Base-by-base conservation (phyloP, 1,140 invertebrate genomes). In the Ladona fulva region DNA sequence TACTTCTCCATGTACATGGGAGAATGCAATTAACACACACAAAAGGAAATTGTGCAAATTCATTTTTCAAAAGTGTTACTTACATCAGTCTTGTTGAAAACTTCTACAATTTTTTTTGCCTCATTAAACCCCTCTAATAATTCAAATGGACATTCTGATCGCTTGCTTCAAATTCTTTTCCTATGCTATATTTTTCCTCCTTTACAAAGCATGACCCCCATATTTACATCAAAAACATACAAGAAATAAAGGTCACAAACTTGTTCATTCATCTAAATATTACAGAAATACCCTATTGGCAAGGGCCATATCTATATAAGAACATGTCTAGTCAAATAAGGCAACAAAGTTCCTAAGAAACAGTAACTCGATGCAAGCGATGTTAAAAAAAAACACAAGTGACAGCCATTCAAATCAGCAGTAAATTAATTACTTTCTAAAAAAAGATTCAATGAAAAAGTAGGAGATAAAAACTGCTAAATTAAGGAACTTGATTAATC, bases 51-150 rank as follows among this genome's bases (percentile, higher is more conserved):
- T 66, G 75, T 76, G 42, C 75, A 76, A 76, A 76, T 76, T 29
- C 75, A 37, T 76, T 76, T 29, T 76, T 76, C 75, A 76, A 76
- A 76, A 76, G 25, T 29, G 25, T 76, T 37, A 29, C 42, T 75
- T 76, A 76, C 75, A 76, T 76, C 75, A 76, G 75, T 76, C 75
- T 76, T 76, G 75, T 76, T 42, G 42, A 76, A 29, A 66, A 66
- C 52, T 66, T 66, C 52, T 66, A 66, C 52, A 66, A 66, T 66
- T 66, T 66, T 66, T 66, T 16, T 66, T 66, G 14, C 52, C 29
- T 19, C 14, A 19, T 66, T 19, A 66, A 66, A 66, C 52, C 52
- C 52, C 52, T 22, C 14, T 16, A 66, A 16, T 66, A 66, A 66
- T 66, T 66, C 52, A 66, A 66, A 66, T 66, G 52, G 52, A 66